Evolutionary conservation across 1,140 invertebrate genomes (phyloP), one percentile per base, ranked within the genome.

Genomic region (Babylonia areolata): DNA sequence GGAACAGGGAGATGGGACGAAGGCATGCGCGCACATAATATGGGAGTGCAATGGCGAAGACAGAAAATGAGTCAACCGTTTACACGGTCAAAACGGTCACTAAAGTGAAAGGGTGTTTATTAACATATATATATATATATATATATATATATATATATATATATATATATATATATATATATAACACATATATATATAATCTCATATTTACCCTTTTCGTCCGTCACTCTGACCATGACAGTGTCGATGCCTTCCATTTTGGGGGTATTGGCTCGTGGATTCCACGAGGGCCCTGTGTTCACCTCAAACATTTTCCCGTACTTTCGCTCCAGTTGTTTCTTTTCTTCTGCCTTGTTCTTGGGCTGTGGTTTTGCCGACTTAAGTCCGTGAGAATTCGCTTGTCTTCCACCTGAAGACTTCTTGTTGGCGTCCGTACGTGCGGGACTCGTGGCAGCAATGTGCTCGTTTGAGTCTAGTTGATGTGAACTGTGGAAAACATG

Each of bases 161-260:
- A 12, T n/a, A 51, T 51, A 51, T 51, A 51, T 51, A 51, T 51
- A 51, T 51, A 51, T 51, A 51, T 51, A 51, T 51, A 51, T 51
- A 51, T 15, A 6, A 6, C 17, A 51, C 17, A 17, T 51, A 17
- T 51, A 15, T 51, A 17, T n/a, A n/a, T 37, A 12, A n/a, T 73
- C 12, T 73, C 28, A 6, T 37, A 6, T 12, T 84, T 3, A 92
- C 91, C 91, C 78, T 89, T 73, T 15, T 81, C 64, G 71, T 91
- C 90, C 31, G 84, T 87, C 5, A 84, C 88, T 42, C 81, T 86
- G 23, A 92, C 39, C 0, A 87, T 83, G 3, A 92, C 88, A 3
- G 87, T 90, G 81, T 92, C 91, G 33, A 91, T 90, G 11, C 91
- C 91, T 69, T 92, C 91, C 91, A 92, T 92, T 58, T 89, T 89